A percentile compares a stretch with the other conserved stretches of the same genome.
Conservation (phyloP, 2,888 invertebrate genomes). For the Thalpophila matura region DNA sequence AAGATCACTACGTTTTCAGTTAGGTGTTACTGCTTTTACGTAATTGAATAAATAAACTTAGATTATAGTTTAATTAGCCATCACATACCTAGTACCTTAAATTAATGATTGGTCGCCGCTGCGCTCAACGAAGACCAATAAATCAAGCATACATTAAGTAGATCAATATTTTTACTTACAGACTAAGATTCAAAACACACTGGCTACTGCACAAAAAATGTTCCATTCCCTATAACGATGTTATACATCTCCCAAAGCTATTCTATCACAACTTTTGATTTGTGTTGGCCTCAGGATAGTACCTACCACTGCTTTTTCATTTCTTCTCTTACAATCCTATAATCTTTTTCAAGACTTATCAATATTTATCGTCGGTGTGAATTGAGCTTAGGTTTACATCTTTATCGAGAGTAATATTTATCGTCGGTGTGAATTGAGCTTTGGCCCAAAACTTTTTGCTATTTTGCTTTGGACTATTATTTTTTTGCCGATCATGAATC, state of each 20-base stretch:
- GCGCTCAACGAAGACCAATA: too few relatives aligned
- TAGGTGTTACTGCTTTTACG: too few relatives aligned
- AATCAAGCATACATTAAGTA: too few relatives aligned
- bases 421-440: background rate
- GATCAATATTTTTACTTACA: too few relatives aligned
- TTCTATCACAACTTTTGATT: background rate
- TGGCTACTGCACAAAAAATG: background rate
- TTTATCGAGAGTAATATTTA: background rate
- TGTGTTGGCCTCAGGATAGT: slow-evolving; percentile 1
- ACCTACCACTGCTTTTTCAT: background rate
- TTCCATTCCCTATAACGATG: background rate
- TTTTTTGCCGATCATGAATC: background rate
- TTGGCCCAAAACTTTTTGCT: background rate
- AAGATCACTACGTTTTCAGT: too few relatives aligned
- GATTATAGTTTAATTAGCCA: background rate
- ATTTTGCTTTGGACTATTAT: background rate
- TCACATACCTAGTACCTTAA: too few relatives aligned
- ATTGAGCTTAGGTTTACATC: background rate
- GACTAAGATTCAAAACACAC: background rate
- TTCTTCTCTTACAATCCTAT: slow-evolving; percentile 4
- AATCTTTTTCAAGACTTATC: background rate
- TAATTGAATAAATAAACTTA: background rate
- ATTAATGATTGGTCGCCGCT: too few relatives aligned
- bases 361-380: background rate
- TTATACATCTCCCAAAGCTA: background rate